Percentiles rank a stretch among this genome's conserved stretches.
phyloP scores from a whole-genome alignment of 2,888 invertebrate species.

The Heliconius ismenius region DNA sequence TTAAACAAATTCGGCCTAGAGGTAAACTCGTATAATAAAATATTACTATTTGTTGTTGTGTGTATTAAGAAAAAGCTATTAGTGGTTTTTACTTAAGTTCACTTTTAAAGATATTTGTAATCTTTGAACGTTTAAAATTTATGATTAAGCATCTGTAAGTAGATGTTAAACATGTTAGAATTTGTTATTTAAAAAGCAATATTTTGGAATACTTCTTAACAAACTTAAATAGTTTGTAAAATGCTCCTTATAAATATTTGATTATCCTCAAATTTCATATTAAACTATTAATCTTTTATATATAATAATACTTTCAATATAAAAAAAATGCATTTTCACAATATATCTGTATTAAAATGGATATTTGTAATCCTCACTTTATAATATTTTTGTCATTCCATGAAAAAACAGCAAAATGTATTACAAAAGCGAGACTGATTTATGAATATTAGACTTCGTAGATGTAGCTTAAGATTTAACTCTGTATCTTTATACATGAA shows the following conservation, averaged over 20 bases:
- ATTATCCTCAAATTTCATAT: background rate
- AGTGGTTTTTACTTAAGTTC: too few relatives aligned
- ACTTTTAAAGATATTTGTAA: background rate
- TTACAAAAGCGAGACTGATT: constrained; percentile 44
- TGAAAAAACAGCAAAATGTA: constrained; percentile 38
- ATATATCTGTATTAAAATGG: background rate
- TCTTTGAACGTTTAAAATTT: background rate
- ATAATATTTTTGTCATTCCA: constrained; percentile 39
- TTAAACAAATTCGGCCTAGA: constrained; percentile 6
- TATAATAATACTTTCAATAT: background rate
- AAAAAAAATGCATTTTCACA: background rate
- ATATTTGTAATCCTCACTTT: background rate
- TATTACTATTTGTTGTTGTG: background rate
- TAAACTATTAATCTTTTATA: background rate
- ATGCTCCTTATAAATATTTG: background rate
- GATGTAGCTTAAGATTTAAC: constrained; percentile 32
- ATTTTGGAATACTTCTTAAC: constrained; percentile 3
- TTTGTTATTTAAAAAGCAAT: constrained; percentile 9
- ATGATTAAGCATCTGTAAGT: background rate
- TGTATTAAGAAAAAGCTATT: background rate
- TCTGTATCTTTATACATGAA: constrained; percentile 31
- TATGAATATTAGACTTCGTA: constrained; percentile 35
- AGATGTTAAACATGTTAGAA: background rate
- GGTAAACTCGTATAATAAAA: background rate
- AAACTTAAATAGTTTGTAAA: background rate